Evolutionary conservation across 2,888 invertebrate species (phyloP).

Genomic region (Labia minor): DNA sequence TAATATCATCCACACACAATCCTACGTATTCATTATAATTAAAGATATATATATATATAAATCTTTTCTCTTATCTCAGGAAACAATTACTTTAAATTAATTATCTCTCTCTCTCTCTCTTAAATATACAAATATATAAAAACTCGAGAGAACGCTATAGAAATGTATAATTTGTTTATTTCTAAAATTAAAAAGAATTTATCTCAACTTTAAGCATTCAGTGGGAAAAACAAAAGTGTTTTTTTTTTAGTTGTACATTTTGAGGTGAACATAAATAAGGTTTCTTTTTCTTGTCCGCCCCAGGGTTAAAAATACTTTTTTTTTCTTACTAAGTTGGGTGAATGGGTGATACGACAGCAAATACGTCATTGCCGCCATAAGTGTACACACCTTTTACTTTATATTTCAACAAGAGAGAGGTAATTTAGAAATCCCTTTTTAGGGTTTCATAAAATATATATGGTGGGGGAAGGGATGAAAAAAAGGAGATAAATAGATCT

Average conservation of each 20-base stretch:
- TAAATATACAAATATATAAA: too few relatives aligned
- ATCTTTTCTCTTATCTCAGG: neutral
- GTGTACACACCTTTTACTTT: neutral
- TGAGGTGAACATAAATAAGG: neutral
- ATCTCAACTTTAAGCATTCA: neutral
- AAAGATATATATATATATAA: neutral
- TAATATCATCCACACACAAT: neutral
- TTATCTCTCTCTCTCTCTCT: neutral
- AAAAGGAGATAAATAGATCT: too few relatives aligned
- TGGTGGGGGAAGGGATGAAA: neutral
- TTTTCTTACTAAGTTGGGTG: neutral
- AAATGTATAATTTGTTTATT: neutral
- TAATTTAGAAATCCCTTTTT: constrained; percentile 1
- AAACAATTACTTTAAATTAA: constrained; percentile 13
- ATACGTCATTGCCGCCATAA: neutral
- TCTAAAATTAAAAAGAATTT: neutral
- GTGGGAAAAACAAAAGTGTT: neutral
- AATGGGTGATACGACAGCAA: neutral
- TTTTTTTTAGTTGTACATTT: neutral
- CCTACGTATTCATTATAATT: neutral
- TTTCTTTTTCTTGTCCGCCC: neutral
- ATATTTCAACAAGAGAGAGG: constrained; percentile 13
- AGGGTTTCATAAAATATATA: too few relatives aligned
- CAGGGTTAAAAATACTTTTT: neutral
- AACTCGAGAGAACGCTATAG: too few relatives aligned